Base-by-base conservation (phyloP, 2,888 invertebrate genomes). In the Cecidostiba fungosa region DNA sequence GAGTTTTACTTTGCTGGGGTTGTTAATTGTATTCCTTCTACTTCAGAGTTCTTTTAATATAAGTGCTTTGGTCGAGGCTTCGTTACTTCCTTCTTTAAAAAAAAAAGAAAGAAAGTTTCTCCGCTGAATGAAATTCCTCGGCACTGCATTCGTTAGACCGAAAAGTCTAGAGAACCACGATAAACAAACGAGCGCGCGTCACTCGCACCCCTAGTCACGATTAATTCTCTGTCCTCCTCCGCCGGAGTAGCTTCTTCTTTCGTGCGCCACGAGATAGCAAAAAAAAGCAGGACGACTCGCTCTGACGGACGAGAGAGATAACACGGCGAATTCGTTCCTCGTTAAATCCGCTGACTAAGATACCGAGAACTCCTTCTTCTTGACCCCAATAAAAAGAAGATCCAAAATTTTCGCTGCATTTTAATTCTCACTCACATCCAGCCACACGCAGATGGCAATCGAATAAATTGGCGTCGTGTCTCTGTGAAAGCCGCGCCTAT, bases 241-340 rank as follows among this genome's bases (percentile, higher is more conserved):
- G n/a, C 5, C 23, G 54, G 23, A 59, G 54, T 59, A 8, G 54
- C n/a, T 59, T 59, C 54, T 59, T 59, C n/a, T n/a, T 59, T 59
- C 54, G 54, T n/a, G 54, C 54, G 8, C n/a, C 10, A 8, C 23
- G 54, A 59, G 54, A 19, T n/a, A 59, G 54, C 54, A n/a, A 43
- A 50, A 50, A 50, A 47, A 50, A 19, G 19, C 19, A 4, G 50
- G 19, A 19, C 19, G 0, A 19, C 19, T 50, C 19, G 19, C 50
- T 23, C 66, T 23, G 76, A 50, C 82, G 76, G 74, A 74, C 66
- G 59, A 82, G 59, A 82, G 59, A 82, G 74, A 82, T 74, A 80
- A 73, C 80, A 50, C 19, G 19, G 36, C 74, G 47, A 54, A 72
- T 80, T 80, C 73, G 50, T 80, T 73, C 73, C 73, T 80, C 80